Conservation (phyloP, 2,797 vertebrate genomes). For the Petrocephalus schoutedeni region DNA sequence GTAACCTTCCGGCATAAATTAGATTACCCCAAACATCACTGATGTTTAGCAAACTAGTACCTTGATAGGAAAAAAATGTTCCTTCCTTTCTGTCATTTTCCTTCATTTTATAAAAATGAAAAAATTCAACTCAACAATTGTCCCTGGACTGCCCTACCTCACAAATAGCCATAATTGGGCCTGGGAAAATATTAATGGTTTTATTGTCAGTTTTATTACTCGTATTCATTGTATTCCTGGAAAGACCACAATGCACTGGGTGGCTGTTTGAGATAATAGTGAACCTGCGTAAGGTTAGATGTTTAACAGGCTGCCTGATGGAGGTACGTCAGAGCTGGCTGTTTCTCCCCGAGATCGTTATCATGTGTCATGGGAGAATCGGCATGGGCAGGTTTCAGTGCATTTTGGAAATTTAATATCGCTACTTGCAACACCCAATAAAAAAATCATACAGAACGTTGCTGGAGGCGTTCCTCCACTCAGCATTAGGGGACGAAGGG, state of each 20-base stretch:
- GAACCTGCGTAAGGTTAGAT: background rate
- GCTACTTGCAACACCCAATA: conserved; percentile 11
- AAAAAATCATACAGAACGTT: background rate
- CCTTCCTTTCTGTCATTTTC: background rate
- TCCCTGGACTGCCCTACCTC: background rate
- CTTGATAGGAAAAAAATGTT: background rate
- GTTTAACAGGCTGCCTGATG: conserved; percentile 5
- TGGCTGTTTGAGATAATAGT: background rate
- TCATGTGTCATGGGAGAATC: background rate
- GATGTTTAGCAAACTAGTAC: background rate
- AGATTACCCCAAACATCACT: background rate
- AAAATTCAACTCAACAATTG: background rate
- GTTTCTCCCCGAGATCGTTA: background rate
- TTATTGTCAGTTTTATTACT: background rate
- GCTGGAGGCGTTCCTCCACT: background rate
- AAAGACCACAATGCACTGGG: conserved; percentile 7
- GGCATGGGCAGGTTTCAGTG: background rate
- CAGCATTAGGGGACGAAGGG: background rate
- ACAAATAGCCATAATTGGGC: background rate
- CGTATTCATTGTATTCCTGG: background rate
- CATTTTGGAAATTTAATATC: background rate
- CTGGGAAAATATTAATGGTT: background rate
- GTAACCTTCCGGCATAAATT: background rate
- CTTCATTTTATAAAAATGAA: background rate
- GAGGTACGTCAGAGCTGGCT: background rate